These are phyloP conservation scores for Ichneumon xanthorius DNA, from an alignment of 2,888 invertebrate species.

Conservation along the genomic window DNA sequence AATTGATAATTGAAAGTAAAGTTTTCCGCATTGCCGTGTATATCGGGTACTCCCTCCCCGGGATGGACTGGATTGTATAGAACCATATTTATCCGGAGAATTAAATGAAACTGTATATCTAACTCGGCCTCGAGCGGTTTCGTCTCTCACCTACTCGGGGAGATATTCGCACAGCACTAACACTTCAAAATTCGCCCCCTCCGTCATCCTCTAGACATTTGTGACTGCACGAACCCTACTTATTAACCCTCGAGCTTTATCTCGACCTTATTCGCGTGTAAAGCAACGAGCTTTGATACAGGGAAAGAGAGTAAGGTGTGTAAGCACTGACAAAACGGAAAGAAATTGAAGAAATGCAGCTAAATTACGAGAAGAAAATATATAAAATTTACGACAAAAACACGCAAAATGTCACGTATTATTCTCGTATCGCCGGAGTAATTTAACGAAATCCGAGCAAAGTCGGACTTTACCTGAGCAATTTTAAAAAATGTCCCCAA, in stretches of 20 bases:
- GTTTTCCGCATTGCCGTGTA: not conserved
- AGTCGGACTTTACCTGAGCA: too few species aligned
- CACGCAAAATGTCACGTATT: not conserved
- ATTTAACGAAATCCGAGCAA: not conserved
- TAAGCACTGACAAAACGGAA: constrained; percentile 3
- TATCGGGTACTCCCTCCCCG: not conserved
- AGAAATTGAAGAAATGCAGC: not conserved
- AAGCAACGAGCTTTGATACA: constrained; percentile 6
- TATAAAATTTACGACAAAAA: not conserved
- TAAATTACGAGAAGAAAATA: not conserved
- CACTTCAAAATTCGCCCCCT: constrained; percentile 24
- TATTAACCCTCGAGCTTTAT: constrained; percentile 59
- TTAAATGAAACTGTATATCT: not conserved
- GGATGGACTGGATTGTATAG: not conserved
- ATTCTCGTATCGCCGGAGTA: not conserved
- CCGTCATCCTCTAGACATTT: constrained; percentile 35
- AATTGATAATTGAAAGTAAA: not conserved
- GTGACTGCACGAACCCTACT: constrained; percentile 53
- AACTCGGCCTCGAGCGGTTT: constrained; percentile 1
- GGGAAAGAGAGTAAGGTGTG: not conserved
- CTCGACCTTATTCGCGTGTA: constrained; percentile 61
- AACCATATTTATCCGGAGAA: not conserved
- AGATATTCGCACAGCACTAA: constrained; percentile 7
- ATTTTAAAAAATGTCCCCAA: too few species aligned
- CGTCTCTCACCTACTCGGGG: not conserved